Evolutionary conservation across 2,888 invertebrate species (phyloP), one percentile per base, ranked within the genome.

Genomic region (Drosophila birchii): DNA sequence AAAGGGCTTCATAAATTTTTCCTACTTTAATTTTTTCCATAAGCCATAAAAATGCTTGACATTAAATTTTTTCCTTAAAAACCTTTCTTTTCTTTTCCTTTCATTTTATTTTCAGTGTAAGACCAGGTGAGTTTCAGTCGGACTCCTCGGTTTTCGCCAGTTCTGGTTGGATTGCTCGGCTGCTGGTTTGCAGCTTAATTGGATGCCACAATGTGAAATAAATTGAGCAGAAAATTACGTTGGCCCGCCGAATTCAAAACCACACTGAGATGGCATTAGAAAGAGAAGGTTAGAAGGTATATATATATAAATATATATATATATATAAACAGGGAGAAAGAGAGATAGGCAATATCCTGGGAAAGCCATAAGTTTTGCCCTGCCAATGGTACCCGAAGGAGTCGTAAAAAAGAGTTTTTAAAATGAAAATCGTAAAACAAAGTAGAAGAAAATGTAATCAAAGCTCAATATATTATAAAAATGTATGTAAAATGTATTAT

Each of bases 141-240:
- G 78, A 54, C 62, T 45, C 29, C 56, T 36, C 51, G 45, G 44
- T 20, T 54, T 54, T 14, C 8, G 55, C 54, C 56, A 11, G 60
- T 71, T 59, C 75, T 68, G 63, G 59, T 66, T 38, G 75, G 57
- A 44, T 63, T 72, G 45, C 55, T 67, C 47, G 67, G 38, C 55
- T 45, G 55, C 45, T 58, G 80, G 81, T 75, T 83, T 90, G 87
- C 87, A 90, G 90, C 91, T 91, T 91, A 91, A 92, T 91, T 91
- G 91, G 91, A 91, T 88, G 91, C 92, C 92, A 90, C 92, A 92
- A 92, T 92, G 91, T 90, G 90, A 90, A 92, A 90, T 92, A 92
- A 92, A 92, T 92, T 92, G 92, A 92, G 92, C 92, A 89, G 91
- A 92, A 92, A 92, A 92, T 92, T 92, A 92, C 92, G 92, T 91